Evolutionary conservation across 1,140 invertebrate genomes (phyloP), one percentile per base, ranked within the genome.

Genomic region (Tetramorium alpestre): DNA sequence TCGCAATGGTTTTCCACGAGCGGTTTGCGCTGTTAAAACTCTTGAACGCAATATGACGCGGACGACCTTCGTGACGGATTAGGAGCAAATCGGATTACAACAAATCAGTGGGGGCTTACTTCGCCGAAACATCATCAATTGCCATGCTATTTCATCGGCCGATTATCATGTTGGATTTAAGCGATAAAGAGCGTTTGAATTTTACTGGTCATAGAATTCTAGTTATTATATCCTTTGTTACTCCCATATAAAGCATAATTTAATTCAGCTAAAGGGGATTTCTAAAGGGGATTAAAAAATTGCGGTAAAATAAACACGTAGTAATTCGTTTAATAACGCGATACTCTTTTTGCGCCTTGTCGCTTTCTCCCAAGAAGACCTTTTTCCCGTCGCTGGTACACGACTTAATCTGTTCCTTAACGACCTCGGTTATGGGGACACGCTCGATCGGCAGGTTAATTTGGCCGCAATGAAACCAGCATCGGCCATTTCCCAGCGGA

Each of bases 381-480:
- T 54, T 75, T 56, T 84, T 89, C 69, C 54, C 72, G 58, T 67
- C 13, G 11, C n/a, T 58, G 44, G 41, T 60, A 38, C 49, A 56
- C 22, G 8, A 49, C 38, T 87, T 89, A 93, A 93, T 92, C 92
- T 87, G 90, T 92, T 92, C 88, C 87, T 92, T 93, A 93, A 93
- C 91, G 91, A 91, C 86, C 89, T 78, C 86, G 77, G 88, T 86
- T 89, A 87, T 84, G 86, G 87, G 87, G 88, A 91, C 91, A 90
- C 89, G 91, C 89, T 92, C 92, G 92, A 93, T 93, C 92, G 89
- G 85, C 91, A 88, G 91, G 92, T 91, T 93, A 93, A 94, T 93
- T 93, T 93, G 75, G 87, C 88, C 90, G 91, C 93, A 92, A 91
- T 88, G 91, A 90, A 91, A 93, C 81, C 89, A 90, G 85, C 69